Conservation (phyloP, 2,113 vertebrate species). For the Eulacestoma nigropectus region DNA sequence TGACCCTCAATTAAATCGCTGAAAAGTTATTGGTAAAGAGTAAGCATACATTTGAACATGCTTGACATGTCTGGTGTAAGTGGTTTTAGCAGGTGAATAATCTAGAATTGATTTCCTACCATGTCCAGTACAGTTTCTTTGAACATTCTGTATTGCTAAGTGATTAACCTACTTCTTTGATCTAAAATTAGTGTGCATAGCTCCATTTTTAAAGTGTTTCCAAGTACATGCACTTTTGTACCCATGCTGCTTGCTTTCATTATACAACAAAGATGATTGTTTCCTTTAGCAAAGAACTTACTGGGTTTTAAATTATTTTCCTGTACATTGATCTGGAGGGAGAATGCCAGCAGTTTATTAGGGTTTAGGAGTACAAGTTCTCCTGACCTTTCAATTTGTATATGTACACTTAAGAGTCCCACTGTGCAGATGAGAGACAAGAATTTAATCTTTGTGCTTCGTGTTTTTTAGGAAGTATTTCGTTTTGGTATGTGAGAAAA, state of each 20-base stretch:
- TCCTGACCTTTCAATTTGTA: not conserved
- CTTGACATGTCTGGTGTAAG: not conserved
- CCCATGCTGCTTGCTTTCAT: not conserved
- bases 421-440: not conserved
- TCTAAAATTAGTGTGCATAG: constrained; percentile 2
- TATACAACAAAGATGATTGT: not conserved
- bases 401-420: not conserved
- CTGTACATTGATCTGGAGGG: not conserved
- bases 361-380: not conserved
- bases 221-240: not conserved
- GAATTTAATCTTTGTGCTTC: not conserved
- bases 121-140: not conserved
- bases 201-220: constrained; percentile 6
- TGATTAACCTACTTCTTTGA: constrained; percentile 8
- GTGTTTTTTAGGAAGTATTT: not conserved
- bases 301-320: not conserved
- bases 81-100: not conserved
- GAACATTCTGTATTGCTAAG: not conserved
- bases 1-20: not conserved
- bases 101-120: not conserved
- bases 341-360: not conserved
- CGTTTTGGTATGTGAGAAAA: not conserved
- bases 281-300: not conserved
- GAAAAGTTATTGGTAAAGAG: not conserved
- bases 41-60: fast-evolving